Conservation (phyloP, 1,140 invertebrate species). For the Campoletis sonorensis region DNA sequence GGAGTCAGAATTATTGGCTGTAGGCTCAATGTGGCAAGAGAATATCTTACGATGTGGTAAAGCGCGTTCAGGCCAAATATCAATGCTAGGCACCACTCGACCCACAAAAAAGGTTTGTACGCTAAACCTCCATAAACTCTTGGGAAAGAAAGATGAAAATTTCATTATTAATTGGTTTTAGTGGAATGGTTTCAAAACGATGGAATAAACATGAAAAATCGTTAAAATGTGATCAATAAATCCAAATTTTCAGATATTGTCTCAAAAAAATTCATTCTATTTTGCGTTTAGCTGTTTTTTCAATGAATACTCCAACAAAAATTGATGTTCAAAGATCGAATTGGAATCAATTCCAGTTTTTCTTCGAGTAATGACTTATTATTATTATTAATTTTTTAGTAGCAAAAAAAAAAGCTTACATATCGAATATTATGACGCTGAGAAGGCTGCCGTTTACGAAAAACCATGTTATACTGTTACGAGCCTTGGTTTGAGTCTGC, state of each 20-base stretch:
- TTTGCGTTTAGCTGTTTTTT: no score
- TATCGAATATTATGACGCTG: conserved; percentile 64
- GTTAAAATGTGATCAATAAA: no score
- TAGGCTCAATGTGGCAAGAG: conserved; percentile 58
- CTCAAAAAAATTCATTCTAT: no score
- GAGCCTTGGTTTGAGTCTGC: conserved; percentile 64
- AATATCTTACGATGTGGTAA: conserved; percentile 65
- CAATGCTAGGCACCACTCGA: conserved; percentile 67
- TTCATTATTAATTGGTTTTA: background rate
- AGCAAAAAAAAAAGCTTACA: no score
- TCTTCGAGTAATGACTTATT: no score
- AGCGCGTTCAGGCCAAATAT: conserved; percentile 68
- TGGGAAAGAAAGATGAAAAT: conserved; percentile 28
- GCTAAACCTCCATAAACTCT: conserved; percentile 65
- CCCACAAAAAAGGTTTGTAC: conserved; percentile 68
- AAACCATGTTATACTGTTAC: conserved; percentile 67
- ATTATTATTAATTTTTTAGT: no score
- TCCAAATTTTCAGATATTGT: no score
- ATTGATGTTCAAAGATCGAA: no score
- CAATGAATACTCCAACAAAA: background rate
- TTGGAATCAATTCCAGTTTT: no score
- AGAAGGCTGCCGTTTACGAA: conserved; percentile 65
- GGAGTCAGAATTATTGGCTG: conserved; percentile 60
- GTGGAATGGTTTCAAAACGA: no score
- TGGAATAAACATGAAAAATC: no score